These are phyloP conservation scores for Riparia riparia DNA, from an alignment of 2,113 vertebrate species.

Conservation along the genomic window DNA sequence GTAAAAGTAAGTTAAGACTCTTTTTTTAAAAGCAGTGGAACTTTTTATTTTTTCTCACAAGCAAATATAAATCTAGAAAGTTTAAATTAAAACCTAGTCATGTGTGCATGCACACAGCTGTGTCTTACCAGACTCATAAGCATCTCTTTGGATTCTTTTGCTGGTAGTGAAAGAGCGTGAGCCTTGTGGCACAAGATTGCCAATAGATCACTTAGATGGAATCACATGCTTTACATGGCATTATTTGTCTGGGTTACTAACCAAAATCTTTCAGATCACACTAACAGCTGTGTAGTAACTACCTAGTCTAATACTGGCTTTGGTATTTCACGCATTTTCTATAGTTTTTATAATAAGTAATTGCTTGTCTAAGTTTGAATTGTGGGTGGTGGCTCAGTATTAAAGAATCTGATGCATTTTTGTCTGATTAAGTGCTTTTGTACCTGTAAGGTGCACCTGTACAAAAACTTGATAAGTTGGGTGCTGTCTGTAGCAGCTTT, in stretches of 20 bases:
- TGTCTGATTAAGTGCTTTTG: not conserved
- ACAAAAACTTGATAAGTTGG: not conserved
- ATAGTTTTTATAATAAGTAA: not conserved
- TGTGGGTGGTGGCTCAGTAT: not conserved
- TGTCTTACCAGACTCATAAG: not conserved
- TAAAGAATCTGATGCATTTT: not conserved
- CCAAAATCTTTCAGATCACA: not conserved
- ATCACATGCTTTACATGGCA: not conserved
- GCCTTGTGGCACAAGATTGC: not conserved
- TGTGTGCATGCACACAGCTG: not conserved
- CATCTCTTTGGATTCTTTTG: not conserved
- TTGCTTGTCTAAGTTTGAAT: not conserved
- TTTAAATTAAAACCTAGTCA: not conserved
- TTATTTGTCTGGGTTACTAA: not conserved
- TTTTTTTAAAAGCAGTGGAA: not conserved
- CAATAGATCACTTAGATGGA: not conserved
- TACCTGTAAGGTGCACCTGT: not conserved
- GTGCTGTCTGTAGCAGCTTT: conserved; percentile 17
- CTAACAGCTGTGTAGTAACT: not conserved
- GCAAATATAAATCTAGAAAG: not conserved
- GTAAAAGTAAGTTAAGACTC: not conserved
- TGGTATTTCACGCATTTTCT: not conserved
- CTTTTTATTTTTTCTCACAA: not conserved
- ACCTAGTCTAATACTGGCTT: not conserved
- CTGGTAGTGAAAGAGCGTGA: not conserved